Conservation (phyloP, 2,113 vertebrate species). For the Coracopsis vasa region DNA sequence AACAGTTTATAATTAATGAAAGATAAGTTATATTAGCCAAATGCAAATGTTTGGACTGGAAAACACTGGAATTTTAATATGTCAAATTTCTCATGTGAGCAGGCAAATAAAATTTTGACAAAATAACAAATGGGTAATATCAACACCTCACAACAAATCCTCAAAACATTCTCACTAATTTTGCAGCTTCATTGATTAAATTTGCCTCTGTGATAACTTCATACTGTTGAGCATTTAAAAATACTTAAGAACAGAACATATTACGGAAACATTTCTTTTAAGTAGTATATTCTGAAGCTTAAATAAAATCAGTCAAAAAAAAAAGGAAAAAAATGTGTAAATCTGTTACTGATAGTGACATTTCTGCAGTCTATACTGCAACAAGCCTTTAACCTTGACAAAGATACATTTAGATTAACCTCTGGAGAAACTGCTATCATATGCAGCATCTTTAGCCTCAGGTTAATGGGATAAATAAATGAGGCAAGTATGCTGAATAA, state of each 20-base stretch:
- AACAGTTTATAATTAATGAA: background rate
- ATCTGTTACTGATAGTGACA: background rate
- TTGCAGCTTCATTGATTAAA: background rate
- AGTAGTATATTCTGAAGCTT: background rate
- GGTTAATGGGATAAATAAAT: conserved; percentile 67
- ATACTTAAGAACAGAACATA: background rate
- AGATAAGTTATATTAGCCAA: background rate
- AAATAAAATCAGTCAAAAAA: background rate
- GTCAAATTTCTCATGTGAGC: background rate
- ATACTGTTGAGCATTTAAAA: background rate
- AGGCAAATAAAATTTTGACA: background rate
- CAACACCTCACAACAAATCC: background rate
- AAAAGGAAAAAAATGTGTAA: background rate
- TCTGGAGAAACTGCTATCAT: conserved; percentile 18
- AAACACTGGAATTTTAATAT: background rate
- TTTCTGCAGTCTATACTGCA: background rate
- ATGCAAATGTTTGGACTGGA: background rate
- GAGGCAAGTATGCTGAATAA: conserved; percentile 36
- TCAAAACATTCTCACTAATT: background rate
- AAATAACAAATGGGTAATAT: background rate
- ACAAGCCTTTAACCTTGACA: conserved; percentile 50
- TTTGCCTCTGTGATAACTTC: background rate
- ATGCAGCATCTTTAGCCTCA: conserved; percentile 43
- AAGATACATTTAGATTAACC: conserved; percentile 21
- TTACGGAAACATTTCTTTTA: background rate